Evolutionary conservation across 1,140 invertebrate species (phyloP).

Genomic region (Papilio aristodemus): DNA sequence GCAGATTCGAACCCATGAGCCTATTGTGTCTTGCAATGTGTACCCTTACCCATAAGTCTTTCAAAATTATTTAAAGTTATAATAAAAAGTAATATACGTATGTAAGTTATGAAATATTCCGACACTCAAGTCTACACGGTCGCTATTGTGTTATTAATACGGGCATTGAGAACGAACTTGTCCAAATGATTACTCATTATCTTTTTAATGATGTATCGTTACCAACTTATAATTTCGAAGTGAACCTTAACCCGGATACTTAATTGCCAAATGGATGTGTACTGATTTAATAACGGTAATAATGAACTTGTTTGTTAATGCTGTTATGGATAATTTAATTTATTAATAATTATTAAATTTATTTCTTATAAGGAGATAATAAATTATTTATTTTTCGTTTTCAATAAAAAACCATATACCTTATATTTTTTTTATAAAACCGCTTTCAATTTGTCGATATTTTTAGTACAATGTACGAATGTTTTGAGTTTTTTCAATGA

Average conservation of each 20-base stretch:
- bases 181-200: conserved; percentile 24
- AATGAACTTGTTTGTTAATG: conserved; percentile 19
- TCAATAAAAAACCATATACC: too few species aligned
- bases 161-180: conserved; percentile 6
- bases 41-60: too few species aligned
- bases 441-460: too few species aligned
- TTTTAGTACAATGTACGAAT: too few species aligned
- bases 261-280: conserved; percentile 25
- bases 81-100: background rate
- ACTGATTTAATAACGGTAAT: conserved; percentile 3
- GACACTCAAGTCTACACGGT: background rate
- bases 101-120: background rate
- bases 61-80: too few species aligned
- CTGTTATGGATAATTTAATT: background rate
- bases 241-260: conserved; percentile 29
- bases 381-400: too few species aligned
- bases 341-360: background rate
- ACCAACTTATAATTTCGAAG: conserved; percentile 27
- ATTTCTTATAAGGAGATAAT: too few species aligned
- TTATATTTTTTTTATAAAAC: too few species aligned
- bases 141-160: conserved; percentile 27
- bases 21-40: too few species aligned
- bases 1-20: too few species aligned
- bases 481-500: too few species aligned
- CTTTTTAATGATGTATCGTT: conserved; percentile 27